These are phyloP conservation scores for Cyanoliseus patagonus DNA, from an alignment of 2,113 vertebrate species.

Conservation along the genomic window DNA sequence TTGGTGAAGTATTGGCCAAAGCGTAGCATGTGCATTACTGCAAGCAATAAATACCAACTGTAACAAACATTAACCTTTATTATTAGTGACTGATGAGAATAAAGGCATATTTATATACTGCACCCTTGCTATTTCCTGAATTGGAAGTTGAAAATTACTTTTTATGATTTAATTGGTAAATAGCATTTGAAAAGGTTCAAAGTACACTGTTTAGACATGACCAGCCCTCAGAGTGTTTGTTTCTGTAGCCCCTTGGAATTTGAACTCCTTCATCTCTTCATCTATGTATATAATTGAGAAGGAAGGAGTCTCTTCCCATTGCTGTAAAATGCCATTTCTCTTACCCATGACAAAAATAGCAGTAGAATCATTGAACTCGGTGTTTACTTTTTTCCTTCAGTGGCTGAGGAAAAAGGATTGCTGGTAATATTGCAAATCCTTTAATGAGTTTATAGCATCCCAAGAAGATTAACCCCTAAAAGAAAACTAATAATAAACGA, in stretches of 20 bases:
- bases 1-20: not conserved
- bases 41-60: slow-evolving; percentile 45
- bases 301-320: not conserved
- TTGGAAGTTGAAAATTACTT: slow-evolving; percentile 41
- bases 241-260: slow-evolving; percentile 13
- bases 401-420: not conserved
- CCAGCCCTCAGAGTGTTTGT: not conserved
- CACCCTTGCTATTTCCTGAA: not conserved
- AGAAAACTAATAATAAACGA: not conserved
- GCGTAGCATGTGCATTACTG: not conserved
- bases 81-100: not conserved
- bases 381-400: not conserved
- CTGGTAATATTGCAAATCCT: not conserved
- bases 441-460: not conserved
- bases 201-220: not conserved
- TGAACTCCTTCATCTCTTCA: slow-evolving; percentile 1
- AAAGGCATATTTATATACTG: not conserved
- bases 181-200: slow-evolving; percentile 27
- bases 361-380: not conserved
- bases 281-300: not conserved
- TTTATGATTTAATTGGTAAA: slow-evolving; percentile 38
- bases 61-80: slow-evolving; percentile 56
- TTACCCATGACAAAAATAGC: not conserved
- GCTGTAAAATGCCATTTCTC: slow-evolving; percentile 1
- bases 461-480: not conserved